Conservation (phyloP, 2,113 vertebrate species). For the Myiozetetes cayanensis region DNA sequence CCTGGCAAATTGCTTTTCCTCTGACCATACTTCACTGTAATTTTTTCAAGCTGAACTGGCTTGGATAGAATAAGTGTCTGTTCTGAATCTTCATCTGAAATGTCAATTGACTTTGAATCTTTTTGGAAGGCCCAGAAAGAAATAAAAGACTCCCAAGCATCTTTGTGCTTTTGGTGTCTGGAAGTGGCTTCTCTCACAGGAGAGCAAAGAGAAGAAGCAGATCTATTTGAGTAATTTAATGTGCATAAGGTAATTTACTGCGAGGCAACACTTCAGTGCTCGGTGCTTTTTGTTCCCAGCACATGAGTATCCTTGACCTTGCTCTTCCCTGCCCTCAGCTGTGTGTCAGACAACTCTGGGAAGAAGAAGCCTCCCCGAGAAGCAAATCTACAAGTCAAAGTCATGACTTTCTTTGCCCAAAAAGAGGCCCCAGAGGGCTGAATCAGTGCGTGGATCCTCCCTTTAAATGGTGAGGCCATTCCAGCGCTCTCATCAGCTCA, state of each 20-base stretch:
- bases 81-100: slow-evolving; percentile 41
- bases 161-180: slow-evolving; percentile 19
- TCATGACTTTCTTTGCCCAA: background rate
- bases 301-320: background rate
- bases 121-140: slow-evolving; percentile 43
- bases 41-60: slow-evolving; percentile 48
- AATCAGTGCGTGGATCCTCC: background rate
- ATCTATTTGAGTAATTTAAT: slow-evolving; percentile 23
- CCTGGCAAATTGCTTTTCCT: slow-evolving; percentile 22
- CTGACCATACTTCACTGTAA: background rate
- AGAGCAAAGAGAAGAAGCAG: slow-evolving; percentile 35
- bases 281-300: background rate
- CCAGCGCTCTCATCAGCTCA: slow-evolving; percentile 13
- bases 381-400: background rate
- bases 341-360: background rate
- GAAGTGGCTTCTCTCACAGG: slow-evolving; percentile 12
- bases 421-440: background rate
- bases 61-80: slow-evolving; percentile 23
- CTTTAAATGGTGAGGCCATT: background rate
- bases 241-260: background rate
- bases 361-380: background rate
- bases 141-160: slow-evolving; percentile 2
- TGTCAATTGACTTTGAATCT: slow-evolving; percentile 39
- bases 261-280: background rate
- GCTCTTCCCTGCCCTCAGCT: background rate